Base-by-base conservation (phyloP, 2,113 vertebrate species). In the Syngnathus scovelli region DNA sequence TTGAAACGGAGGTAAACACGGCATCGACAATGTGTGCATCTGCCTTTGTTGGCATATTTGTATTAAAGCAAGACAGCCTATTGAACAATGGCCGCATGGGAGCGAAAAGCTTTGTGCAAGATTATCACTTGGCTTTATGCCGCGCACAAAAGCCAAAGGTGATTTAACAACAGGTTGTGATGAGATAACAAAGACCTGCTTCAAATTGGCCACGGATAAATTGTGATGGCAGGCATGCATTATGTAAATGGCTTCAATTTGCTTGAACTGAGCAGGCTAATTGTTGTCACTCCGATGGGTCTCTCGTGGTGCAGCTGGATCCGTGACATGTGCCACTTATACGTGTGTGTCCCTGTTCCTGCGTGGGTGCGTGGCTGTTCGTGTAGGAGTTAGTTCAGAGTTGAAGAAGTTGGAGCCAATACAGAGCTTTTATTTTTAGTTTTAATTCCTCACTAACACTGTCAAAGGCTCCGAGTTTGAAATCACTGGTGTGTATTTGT, bases 191-290 rank as follows among this genome's bases (percentile, higher is more conserved):
- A 73, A 70, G 75, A 76, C 65, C 77, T 79, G 77, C 68, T 84
- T 79, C 65, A 69, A 62, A 84, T 78, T 66, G 80, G 79, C 84
- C 80, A 60, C 78, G 66, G 79, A 81, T 77, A 68, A 84, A 83
- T 79, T 74, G 69, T 61, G 74, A 86, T 77, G 75, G 81, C 75
- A 74, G 67, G 64, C 79, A 39, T 85, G 78, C 71, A 83, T 86
- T 86, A 83, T 89, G 80, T 65, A 89, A 89, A 90, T 88, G 67
- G 74, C 70, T 87, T 83, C 81, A 90, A 88, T 91, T 86, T 85
- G 71, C 75, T 78, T 86, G 79, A 90, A 89, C 81, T 74, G 75
- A 87, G 85, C 68, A 3, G 81, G 84, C 83, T 90, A 89, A 90
- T 89, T 89, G 85, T 87, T 81, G 82, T 83, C 87, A 87, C 69